Evolutionary conservation across 2,888 invertebrate species (phyloP).

Genomic region (Oscheius sp.): DNA sequence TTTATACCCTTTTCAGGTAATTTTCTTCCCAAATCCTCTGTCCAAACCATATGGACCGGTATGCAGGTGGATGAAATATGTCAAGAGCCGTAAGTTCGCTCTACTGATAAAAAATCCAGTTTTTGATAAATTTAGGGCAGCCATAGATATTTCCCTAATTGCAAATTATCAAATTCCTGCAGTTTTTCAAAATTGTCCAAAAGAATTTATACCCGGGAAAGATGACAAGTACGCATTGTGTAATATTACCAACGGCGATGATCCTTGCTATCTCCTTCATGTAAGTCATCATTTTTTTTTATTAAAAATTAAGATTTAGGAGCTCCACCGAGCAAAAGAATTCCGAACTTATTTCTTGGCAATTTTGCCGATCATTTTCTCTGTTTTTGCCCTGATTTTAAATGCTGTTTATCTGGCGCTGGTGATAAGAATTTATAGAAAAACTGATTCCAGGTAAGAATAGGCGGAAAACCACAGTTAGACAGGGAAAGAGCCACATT

Average conservation of each 20-base stretch:
- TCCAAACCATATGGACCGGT: no score
- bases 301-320: constrained; percentile 38
- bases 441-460: constrained; percentile 43
- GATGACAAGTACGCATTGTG: constrained; percentile 53
- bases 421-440: constrained; percentile 40
- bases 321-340: constrained; percentile 68
- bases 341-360: constrained; percentile 69
- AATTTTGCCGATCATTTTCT: constrained; percentile 66
- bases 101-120: no score
- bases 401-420: constrained; percentile 61
- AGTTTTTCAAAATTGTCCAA: constrained; percentile 10
- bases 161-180: constrained; percentile 3
- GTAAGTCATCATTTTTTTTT: constrained; percentile 19
- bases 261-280: constrained; percentile 47
- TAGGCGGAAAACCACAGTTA: neutral
- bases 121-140: neutral
- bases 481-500: no score
- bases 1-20: no score
- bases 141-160: neutral
- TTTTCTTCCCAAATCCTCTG: no score
- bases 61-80: no score
- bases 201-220: constrained; percentile 18
- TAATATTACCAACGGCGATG: constrained; percentile 36
- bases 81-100: no score
- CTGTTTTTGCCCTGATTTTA: constrained; percentile 60